These are phyloP conservation scores for Otus sunia DNA, from an alignment of 2,113 vertebrate genomes.

Conservation along the genomic window DNA sequence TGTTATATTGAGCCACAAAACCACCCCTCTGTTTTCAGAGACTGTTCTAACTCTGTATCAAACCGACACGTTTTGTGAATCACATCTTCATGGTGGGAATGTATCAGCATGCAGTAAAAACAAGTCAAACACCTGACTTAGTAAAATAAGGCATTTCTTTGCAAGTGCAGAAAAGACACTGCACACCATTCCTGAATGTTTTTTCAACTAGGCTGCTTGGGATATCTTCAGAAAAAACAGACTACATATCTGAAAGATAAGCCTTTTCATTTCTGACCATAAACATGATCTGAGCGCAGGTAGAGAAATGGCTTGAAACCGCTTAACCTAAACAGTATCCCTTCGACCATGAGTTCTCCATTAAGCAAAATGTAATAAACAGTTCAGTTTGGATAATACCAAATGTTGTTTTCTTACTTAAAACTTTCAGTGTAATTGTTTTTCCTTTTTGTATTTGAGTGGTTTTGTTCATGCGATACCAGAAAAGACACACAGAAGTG, in stretches of 20 bases:
- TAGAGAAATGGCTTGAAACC: neutral
- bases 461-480: neutral
- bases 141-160: neutral
- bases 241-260: neutral
- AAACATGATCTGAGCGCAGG: neutral
- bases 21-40: neutral
- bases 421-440: neutral
- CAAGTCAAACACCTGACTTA: neutral
- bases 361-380: neutral
- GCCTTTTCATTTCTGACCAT: neutral
- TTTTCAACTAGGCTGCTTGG: neutral
- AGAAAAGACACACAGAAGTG: neutral
- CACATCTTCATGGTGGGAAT: neutral
- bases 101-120: neutral
- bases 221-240: neutral
- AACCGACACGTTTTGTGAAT: neutral
- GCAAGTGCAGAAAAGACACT: neutral
- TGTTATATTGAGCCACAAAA: neutral
- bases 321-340: neutral
- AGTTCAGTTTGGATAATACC: neutral
- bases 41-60: neutral
- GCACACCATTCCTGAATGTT: neutral
- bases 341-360: neutral
- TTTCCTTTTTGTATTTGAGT: neutral
- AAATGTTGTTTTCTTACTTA: neutral